phyloP scores from a whole-genome alignment of 2,113 vertebrate species.

The Galeopterus variegatus region DNA sequence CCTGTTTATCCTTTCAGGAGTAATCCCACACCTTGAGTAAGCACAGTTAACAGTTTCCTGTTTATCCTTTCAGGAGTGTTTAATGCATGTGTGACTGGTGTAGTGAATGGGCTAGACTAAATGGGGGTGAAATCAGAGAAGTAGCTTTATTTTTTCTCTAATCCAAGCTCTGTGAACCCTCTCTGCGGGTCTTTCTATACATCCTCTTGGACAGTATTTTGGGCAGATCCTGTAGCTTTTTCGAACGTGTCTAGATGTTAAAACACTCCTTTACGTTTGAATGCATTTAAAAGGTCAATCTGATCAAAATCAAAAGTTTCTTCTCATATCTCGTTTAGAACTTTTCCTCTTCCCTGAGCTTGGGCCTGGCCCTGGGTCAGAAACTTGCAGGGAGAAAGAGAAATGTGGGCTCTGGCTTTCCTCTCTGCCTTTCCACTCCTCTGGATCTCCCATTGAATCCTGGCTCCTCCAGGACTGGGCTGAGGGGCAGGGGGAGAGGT shows the following conservation, averaged over 20 bases:
- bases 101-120: background rate
- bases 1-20: constrained; percentile 1
- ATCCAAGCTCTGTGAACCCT: background rate
- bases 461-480: background rate
- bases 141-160: background rate
- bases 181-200: background rate
- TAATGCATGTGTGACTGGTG: background rate
- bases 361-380: background rate
- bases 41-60: background rate
- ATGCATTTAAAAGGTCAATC: background rate
- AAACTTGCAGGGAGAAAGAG: background rate
- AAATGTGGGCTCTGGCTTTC: background rate
- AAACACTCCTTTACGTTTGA: background rate
- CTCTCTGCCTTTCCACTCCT: background rate
- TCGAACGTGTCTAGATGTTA: background rate
- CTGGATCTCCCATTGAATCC: background rate
- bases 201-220: background rate
- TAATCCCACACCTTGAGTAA: background rate
- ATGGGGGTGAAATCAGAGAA: background rate
- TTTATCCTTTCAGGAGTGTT: background rate
- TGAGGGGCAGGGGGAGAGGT: background rate
- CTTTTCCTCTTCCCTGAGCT: background rate
- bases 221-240: constrained; percentile 14
- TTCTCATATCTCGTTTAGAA: background rate
- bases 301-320: constrained; percentile 31